Evolutionary conservation across 2,113 vertebrate species (phyloP), one percentile per base, ranked within the genome.

Genomic region (Scolopax mira): DNA sequence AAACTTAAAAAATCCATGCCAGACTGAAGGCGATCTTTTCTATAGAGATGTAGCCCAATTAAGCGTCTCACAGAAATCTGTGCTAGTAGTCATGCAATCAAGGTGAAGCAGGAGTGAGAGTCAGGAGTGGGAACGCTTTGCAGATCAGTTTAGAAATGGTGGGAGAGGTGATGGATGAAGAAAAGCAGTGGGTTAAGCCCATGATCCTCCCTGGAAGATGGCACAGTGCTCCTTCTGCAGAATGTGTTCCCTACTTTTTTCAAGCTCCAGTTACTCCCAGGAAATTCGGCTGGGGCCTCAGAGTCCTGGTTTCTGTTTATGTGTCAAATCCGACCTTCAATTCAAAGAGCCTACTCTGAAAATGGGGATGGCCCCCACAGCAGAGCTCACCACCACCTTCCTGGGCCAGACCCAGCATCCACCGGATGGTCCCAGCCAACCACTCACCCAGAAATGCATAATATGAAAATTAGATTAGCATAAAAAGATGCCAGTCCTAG

Each of bases 221-320:
- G 62, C 71, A 57, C 64, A 72, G 88, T 19, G 9, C n/a, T 90
- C 67, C 78, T 52, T 57, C 58, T 79, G 19, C n/a, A 15, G 22
- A 60, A 64, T 9, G 12, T 58, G n/a, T 77, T 58, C 33, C 75
- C n/a, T 24, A 13, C 79, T 70, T 70, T 57, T 67, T 54, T 83
- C 88, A 85, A 54, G 81, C 62, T 72, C 70, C 84, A 75, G 41
- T 64, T 73, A 16, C 61, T 79, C 67, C 58, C 51, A 58, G 60
- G 61, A 73, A 71, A 66, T 58, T 3, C 74, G 39, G n/a, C 55
- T 33, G 62, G 19, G 44, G 23, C 49, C 37, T 79, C 18, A 30
- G 48, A 71, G 54, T 7, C 31, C 42, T 9, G 0, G 13, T 54
- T 79, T 62, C 54, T 87, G n/a, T 3, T 11, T 48, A 0, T 1